Evolutionary conservation across 2,888 invertebrate species (phyloP).

Genomic region (Crepidodera aurea): DNA sequence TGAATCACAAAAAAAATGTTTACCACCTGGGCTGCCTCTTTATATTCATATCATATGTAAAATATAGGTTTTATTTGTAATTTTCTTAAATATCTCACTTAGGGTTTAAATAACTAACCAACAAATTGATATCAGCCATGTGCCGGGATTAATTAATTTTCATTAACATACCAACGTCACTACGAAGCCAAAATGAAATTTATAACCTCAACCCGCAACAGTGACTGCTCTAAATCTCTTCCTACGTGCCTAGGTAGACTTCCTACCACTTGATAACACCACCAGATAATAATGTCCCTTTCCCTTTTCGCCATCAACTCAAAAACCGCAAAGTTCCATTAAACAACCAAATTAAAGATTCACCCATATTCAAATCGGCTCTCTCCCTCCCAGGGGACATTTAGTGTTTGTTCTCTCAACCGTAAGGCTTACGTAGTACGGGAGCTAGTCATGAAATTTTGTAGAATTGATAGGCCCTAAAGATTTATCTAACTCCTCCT

Average conservation of each 20-base stretch:
- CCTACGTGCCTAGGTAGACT: conserved; percentile 15
- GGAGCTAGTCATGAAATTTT: neutral
- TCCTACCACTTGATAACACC: conserved; percentile 20
- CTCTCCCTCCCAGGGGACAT: conserved; percentile 29
- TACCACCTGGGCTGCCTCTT: too few species aligned
- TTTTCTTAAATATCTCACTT: too few species aligned
- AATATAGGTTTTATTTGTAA: too few species aligned
- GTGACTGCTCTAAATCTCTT: conserved; percentile 12
- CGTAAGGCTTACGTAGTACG: neutral
- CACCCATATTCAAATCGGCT: conserved; percentile 34
- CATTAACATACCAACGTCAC: too few species aligned
- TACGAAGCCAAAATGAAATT: neutral
- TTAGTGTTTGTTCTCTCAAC: conserved; percentile 27
- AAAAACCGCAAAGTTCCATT: conserved; percentile 30
- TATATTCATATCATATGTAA: too few species aligned
- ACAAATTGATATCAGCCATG: too few species aligned
- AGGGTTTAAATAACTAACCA: too few species aligned
- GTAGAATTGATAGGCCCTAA: too few species aligned
- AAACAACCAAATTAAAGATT: conserved; percentile 34
- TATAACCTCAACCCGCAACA: neutral
- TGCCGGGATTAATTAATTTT: too few species aligned
- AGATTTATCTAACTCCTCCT: too few species aligned
- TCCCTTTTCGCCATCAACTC: conserved; percentile 12
- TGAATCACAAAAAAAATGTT: too few species aligned
- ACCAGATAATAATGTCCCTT: conserved; percentile 24